phyloP scores from a whole-genome alignment of 1,140 invertebrate species.

The Drosophila melanogaster region DNA sequence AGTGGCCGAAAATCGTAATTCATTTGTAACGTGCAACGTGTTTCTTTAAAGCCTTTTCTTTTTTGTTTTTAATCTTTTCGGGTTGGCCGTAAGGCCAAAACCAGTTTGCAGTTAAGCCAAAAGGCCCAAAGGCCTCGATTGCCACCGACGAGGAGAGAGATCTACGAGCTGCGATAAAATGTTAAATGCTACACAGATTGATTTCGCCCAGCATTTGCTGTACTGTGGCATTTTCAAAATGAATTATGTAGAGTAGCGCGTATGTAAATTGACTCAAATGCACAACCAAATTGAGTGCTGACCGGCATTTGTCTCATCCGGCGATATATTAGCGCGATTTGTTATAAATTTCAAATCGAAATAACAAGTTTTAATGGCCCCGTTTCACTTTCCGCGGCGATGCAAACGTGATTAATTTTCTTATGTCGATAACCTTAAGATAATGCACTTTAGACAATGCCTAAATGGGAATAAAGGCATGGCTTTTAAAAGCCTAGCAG shows the following conservation, averaged over 20 bases:
- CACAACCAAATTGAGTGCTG: conserved; percentile 53
- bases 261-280: conserved; percentile 57
- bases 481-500: conserved; percentile 2
- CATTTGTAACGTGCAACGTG: conserved; percentile 74
- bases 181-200: conserved; percentile 78
- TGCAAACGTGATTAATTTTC: conserved; percentile 9
- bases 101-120: conserved; percentile 49
- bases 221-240: conserved; percentile 50
- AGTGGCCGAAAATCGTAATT: conserved; percentile 61
- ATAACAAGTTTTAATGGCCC: conserved; percentile 13
- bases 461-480: conserved; percentile 5
- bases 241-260: conserved; percentile 47
- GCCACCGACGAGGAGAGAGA: conserved; percentile 13
- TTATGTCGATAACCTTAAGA: conserved; percentile 11
- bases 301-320: conserved; percentile 37
- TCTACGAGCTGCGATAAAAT: conserved; percentile 49
- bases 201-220: conserved; percentile 55
- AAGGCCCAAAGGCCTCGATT: conserved; percentile 65
- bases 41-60: conserved; percentile 15
- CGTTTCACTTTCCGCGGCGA: conserved; percentile 12
- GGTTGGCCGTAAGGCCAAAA: conserved; percentile 39
- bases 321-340: conserved; percentile 24
- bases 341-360: conserved; percentile 46
- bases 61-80: conserved; percentile 8
- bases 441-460: not conserved